phyloP scores from a whole-genome alignment of 1,140 invertebrate species.

The Dinothrombium tinctorium region DNA sequence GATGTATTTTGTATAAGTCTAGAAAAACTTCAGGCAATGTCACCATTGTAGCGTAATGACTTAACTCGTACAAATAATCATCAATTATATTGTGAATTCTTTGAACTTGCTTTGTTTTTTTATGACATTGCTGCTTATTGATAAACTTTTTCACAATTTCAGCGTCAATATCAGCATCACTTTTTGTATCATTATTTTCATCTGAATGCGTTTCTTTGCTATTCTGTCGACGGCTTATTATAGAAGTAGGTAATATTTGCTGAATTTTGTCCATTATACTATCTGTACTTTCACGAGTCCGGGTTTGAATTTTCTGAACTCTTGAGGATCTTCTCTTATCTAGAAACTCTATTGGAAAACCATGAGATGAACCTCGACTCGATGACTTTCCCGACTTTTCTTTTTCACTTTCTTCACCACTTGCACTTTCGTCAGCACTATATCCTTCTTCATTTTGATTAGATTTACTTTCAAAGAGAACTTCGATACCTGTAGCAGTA shows the following conservation, averaged over 20 bases:
- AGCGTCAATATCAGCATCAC: neutral
- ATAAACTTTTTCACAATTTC: neutral
- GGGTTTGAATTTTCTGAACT: constrained; percentile 6
- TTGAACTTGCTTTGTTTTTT: neutral
- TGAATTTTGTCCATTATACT: neutral
- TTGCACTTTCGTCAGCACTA: constrained; percentile 2
- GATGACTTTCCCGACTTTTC: neutral
- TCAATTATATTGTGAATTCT: constrained; percentile 5
- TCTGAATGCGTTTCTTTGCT: neutral
- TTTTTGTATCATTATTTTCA: neutral
- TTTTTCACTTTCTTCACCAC: constrained; percentile 1
- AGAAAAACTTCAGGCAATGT: constrained; percentile 6
- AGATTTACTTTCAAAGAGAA: neutral
- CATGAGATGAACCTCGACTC: neutral
- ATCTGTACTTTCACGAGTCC: constrained; percentile 4
- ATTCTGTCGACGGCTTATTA: neutral
- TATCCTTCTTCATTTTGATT: neutral
- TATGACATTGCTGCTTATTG: neutral
- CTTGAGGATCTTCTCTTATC: constrained; percentile 11
- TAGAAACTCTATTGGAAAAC: constrained; percentile 9
- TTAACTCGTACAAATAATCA: constrained; percentile 1
- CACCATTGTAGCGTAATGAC: neutral
- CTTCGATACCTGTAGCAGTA: neutral
- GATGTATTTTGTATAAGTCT: constrained; percentile 8
- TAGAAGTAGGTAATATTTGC: too few relatives aligned